These are phyloP conservation scores for Tiliqua scincoides DNA, from an alignment of 2,113 vertebrate genomes.

Conservation along the genomic window DNA sequence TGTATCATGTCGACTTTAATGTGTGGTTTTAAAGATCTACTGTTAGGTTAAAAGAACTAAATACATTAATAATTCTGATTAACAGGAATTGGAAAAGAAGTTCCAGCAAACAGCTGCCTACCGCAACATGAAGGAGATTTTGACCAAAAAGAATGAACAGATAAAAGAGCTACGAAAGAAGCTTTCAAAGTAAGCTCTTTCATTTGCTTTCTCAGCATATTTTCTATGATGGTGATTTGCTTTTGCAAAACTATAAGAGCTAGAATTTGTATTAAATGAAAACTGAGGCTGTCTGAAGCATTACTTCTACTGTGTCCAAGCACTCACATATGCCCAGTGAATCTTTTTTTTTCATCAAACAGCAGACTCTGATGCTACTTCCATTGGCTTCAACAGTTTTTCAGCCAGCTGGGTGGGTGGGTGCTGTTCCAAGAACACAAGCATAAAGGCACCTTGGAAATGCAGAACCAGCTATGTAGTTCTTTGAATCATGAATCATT, in stretches of 20 bases:
- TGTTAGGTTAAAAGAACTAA: conserved; percentile 8
- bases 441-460: not conserved
- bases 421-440: not conserved
- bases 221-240: not conserved
- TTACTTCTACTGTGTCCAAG: not conserved
- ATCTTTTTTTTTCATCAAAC: not conserved
- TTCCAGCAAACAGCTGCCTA: conserved; percentile 97
- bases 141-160: conserved; percentile 95
- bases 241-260: not conserved
- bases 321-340: not conserved
- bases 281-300: not conserved
- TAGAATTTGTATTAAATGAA: not conserved
- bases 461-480: not conserved
- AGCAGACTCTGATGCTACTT: not conserved
- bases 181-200: conserved; percentile 83
- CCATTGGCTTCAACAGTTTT: not conserved
- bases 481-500: not conserved
- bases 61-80: not conserved
- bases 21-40: not conserved
- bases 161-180: conserved; percentile 92
- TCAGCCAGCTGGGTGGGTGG: not conserved
- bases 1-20: too few relatives aligned
- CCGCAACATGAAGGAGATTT: conserved; percentile 97
- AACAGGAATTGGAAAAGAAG: conserved; percentile 93
- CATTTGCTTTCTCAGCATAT: not conserved